Base-by-base conservation (phyloP, 2,888 invertebrate genomes). In the Clitarchus hookeri region DNA sequence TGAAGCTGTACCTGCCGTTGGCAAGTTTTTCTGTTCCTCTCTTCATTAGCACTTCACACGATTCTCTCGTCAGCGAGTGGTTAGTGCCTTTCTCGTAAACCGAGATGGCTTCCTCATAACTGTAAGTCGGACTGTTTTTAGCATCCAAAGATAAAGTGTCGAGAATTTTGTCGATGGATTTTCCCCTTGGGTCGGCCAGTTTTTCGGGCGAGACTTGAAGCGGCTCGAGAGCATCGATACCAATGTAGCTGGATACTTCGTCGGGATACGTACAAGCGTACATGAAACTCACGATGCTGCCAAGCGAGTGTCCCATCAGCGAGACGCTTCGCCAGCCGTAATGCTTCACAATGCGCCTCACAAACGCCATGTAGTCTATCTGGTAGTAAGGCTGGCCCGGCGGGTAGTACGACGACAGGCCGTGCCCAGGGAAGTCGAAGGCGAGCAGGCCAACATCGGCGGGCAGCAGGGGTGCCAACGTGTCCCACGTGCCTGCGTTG, bases 41-140 rank as follows among this genome's bases (percentile, higher is more conserved):
- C 89, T 93, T 94, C 94, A 97, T 94, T 88, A 97, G 91, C 85
- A 96, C 92, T 89, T 95, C 93, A 54, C 96, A 95, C 85, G 95
- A 94, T 78, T 94, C 92, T 87, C 93, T 93, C 0, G 95, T 95
- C 12, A 97, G 93, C 0, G 95, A 95, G 44, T 83, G 48, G 12
- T 54, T 44, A 4, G 86, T 85, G 13, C 54, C 83, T 65, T 83
- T 84, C 25, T 84, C 48, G 11, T 82, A 48, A 11, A 25, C 36
- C 16, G 85, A 13, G 16, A 87, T 44, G 13, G 84, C 54, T 85
- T 86, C 87, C 19, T 87, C 84, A 48, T 86, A 87, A 6, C 36
- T 83, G 23, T 87, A 87, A 8, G 84, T 44, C 3, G 85, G 83
- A 0, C 19, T 44, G 36, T 65, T 86, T 26, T 78, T 85, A 13